Conservation (phyloP, 2,888 invertebrate species). For the Ophion costatus region DNA sequence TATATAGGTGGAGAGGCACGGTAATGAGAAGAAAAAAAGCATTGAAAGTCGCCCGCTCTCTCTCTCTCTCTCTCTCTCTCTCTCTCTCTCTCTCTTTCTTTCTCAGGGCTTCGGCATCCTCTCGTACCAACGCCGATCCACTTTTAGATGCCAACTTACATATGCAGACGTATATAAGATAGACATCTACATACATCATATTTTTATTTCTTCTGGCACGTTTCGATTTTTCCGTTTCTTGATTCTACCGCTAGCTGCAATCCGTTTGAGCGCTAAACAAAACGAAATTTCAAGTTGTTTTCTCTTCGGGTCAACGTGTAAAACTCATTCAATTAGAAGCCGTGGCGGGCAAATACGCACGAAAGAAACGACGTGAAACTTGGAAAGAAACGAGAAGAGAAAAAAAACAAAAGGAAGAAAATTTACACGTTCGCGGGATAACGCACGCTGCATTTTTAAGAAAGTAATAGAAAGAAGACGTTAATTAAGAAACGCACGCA, state of each 20-base stretch:
- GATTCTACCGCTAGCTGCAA: constrained; percentile 8
- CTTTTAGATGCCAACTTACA: constrained; percentile 57
- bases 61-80: constrained; percentile 27
- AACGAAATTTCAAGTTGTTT: constrained; percentile 21
- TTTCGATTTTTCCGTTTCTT: constrained; percentile 52
- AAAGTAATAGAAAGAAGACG: constrained; percentile 70
- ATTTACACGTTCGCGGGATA: constrained; percentile 30
- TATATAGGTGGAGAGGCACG: constrained; percentile 14
- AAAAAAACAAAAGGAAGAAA: constrained; percentile 61
- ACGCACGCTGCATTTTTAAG: constrained; percentile 64
- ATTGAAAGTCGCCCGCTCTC: constrained; percentile 43
- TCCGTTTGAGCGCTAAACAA: constrained; percentile 27
- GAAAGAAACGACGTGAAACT: constrained; percentile 6
- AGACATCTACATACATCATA: constrained; percentile 31
- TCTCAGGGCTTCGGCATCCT: constrained; percentile 58
- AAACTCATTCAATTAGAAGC: constrained; percentile 1
- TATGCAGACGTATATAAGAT: constrained; percentile 27
- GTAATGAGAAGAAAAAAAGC: constrained; percentile 39
- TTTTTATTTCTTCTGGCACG: constrained; percentile 43
- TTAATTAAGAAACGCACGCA: constrained; percentile 73
- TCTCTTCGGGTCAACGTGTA: constrained; percentile 3
- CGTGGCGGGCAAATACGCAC: not conserved
- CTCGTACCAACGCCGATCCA: constrained; percentile 59
- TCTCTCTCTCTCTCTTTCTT: constrained; percentile 43
- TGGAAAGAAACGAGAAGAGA: constrained; percentile 65